These are phyloP conservation scores for Pogonocichla stellata DNA, from an alignment of 2,113 vertebrate genomes.

Conservation along the genomic window DNA sequence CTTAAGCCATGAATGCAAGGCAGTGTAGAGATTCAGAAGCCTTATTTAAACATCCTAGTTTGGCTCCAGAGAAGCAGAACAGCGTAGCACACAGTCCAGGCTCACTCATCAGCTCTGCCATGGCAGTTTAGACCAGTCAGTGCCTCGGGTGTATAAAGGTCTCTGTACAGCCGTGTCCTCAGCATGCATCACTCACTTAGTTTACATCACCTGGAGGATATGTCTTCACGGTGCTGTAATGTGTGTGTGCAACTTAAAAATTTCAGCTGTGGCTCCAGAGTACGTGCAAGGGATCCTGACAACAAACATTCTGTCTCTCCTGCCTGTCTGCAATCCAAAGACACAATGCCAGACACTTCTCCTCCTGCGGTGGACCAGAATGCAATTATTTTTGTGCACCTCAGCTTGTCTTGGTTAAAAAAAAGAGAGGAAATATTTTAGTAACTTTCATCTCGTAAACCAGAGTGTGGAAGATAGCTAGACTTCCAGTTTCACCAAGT, in stretches of 20 bases:
- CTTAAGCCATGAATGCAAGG: conserved; percentile 38
- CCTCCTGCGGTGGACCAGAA: not conserved
- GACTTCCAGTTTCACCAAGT: not conserved
- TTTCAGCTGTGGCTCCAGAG: not conserved
- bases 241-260: not conserved
- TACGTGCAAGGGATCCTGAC: not conserved
- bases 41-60: conserved; percentile 28
- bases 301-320: not conserved
- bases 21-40: conserved; percentile 40
- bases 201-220: not conserved
- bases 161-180: not conserved
- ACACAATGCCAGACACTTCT: not conserved
- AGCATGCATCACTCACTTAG: not conserved
- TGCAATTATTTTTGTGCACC: not conserved
- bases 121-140: not conserved
- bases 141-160: not conserved
- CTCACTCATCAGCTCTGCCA: not conserved
- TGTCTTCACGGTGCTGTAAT: not conserved
- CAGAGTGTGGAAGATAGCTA: not conserved
- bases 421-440: conserved; percentile 8
- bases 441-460: not conserved
- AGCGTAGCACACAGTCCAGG: not conserved
- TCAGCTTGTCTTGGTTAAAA: not conserved
- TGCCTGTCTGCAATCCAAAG: not conserved
- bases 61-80: not conserved